Base-by-base conservation (phyloP, 2,888 invertebrate species). In the Desoria tigrina region DNA sequence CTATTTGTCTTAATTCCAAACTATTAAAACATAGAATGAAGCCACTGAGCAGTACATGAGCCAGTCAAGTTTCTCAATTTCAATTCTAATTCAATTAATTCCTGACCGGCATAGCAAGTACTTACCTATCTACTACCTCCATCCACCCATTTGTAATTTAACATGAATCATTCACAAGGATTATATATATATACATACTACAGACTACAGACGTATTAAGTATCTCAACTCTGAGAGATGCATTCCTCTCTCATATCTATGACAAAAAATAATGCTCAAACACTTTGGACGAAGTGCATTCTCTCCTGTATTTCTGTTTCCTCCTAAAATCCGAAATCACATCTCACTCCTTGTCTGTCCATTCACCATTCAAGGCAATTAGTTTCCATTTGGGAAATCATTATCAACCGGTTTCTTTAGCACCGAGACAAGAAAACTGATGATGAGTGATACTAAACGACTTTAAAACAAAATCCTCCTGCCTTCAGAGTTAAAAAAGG, bases 351-450 rank as follows among this genome's bases (percentile, higher is more conserved):
- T 32, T n/a, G 28, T 54, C 61, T 51, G 54, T 32, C 45, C 42
- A 53, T 54, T 54, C 55, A 55, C 51, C 65, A 55, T 61, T 45
- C 50, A 50, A 42, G 59, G 61, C 69, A 72, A 72, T 72, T 72
- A 72, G 72, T 69, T 72, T 72, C 68, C 65, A 72, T 69, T 72
- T 66, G 59, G 63, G 32, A 53, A 63, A 64, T 57, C 68, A 68
- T 65, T 64, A 69, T 66, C 65, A 70, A 72, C 72, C 70, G 70
- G 72, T 72, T 72, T 72, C 58, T 55, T 56, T 63, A 32, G 32
- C 26, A 27, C 7, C 4, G 21, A 54, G 28, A 54, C 45, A 54
- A 28, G 32, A 32, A 28, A 54, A 54, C 54, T 54, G 54, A 54
- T 54, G 54, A 54, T 54, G 54, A 54, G 54, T 54, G 54, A 54